Evolutionary conservation across 37 sponge, comb jelly and placozoan genomes (phyloP).

Genomic region (Cladorhizidae sp.): DNA sequence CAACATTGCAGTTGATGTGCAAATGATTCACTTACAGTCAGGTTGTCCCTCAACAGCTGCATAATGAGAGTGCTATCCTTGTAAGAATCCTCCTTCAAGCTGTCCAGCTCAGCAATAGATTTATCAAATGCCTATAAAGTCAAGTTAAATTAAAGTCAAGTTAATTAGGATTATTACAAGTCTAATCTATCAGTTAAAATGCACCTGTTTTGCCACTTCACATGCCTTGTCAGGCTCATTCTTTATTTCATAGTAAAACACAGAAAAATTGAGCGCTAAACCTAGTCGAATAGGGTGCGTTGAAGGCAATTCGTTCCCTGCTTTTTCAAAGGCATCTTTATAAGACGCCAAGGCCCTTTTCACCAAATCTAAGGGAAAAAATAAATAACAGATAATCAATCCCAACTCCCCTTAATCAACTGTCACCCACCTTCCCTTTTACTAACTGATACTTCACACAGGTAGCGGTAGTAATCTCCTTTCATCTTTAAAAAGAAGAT

Average conservation of each 20-base stretch:
- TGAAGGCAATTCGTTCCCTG: conserved; percentile 35
- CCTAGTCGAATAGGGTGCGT: conserved; percentile 86
- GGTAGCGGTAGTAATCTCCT: conserved; percentile 96
- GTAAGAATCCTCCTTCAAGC: conserved; percentile 83
- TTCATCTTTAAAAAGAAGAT: conserved; percentile 98
- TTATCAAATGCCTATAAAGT: conserved; percentile 84
- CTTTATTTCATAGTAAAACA: conserved; percentile 83
- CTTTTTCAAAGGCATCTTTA: conserved; percentile 53
- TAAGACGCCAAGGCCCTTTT: conserved; percentile 61
- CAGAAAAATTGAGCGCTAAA: conserved; percentile 88
- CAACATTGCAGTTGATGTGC: no score
- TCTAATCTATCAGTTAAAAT: neutral
- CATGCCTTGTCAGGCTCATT: conserved; percentile 71
- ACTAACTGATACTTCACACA: conserved; percentile 77
- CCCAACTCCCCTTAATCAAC: no score
- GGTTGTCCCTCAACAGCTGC: conserved; percentile 94
- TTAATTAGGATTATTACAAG: neutral
- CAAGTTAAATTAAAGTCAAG: neutral
- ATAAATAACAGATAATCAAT: neutral
- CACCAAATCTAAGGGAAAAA: no score
- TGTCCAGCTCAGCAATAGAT: conserved; percentile 87
- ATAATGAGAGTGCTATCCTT: conserved; percentile 94
- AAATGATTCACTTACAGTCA: conserved; percentile 83
- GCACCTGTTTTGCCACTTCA: conserved; percentile 70
- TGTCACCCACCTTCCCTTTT: conserved; percentile 1